Conservation (phyloP, 2,113 vertebrate genomes). For the Anas platyrhynchos region DNA sequence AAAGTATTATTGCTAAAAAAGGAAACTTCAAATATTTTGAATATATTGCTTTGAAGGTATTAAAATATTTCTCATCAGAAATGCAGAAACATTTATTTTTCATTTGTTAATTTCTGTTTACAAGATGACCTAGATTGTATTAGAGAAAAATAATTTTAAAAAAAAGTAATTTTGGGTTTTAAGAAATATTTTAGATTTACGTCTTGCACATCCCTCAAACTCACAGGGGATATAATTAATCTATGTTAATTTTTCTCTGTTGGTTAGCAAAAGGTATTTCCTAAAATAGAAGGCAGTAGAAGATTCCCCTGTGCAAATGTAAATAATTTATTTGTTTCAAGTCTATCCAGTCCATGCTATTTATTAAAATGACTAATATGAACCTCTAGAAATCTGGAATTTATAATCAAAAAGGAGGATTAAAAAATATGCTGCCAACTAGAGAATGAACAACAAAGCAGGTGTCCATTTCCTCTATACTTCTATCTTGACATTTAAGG, state of each 20-base stretch:
- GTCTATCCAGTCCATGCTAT: not conserved
- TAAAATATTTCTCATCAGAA: constrained; percentile 8
- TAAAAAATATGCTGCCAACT: not conserved
- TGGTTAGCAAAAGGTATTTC: not conserved
- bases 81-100: not conserved
- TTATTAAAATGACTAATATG: not conserved
- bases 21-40: not conserved
- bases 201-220: not conserved
- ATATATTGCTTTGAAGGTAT: constrained; percentile 1
- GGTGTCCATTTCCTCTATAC: not conserved
- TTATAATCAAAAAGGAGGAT: not conserved
- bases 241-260: not conserved
- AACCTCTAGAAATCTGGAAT: not conserved
- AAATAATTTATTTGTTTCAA: not conserved
- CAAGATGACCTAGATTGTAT: constrained; percentile 18
- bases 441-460: not conserved
- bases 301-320: not conserved
- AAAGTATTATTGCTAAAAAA: not conserved
- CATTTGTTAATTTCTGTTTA: not conserved
- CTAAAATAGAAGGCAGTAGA: not conserved
- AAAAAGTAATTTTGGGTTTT: not conserved
- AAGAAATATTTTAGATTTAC: not conserved
- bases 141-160: not conserved
- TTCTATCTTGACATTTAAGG: not conserved
- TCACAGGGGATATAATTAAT: not conserved